Evolutionary conservation across 2,113 vertebrate genomes (phyloP), one percentile per base, ranked within the genome.

Genomic region (Tyrannus savana): DNA sequence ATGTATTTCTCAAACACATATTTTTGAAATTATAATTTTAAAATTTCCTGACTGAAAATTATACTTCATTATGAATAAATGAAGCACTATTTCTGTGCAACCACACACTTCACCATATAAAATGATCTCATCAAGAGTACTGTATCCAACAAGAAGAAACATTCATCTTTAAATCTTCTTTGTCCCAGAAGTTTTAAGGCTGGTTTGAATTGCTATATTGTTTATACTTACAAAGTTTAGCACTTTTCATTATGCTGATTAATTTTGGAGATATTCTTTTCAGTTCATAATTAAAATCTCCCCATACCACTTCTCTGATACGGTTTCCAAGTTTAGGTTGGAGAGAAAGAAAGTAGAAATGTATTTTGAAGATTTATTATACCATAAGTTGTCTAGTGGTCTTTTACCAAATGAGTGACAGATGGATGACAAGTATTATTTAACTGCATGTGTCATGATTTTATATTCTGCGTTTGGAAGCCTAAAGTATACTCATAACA

Each of bases 391-490:
- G 31, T 94, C 78, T 47, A 86, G 64, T 47, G 44, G 39, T 53
- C 41, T 37, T 90, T 95, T 89, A 92, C 44, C 50, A 80, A 63
- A 87, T 91, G 67, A 87, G 73, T 80, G 93, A 56, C 73, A 77
- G 66, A 55, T 76, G 62, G 37, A 62, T 37, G 18, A 58, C 64
- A 28, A 85, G 68, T 68, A 64, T 75, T 88, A 64, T 37, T 80
- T 94, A 82, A 60, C 42, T 84, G 84, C 63, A 62, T 72, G 35
- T 69, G 37, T 74, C 84, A 94, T 87, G 41, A 77, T 94, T 96
- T 97, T 78, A 46, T 23, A 74, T 89, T 96, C 89, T 86, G 62
- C 55, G 84, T 86, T 86, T 86, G 71, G 82, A 97, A 96, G 49
- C 17, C 35, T 50, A 15, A 96, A 93, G 24, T 60, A 78, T 85